These are phyloP conservation scores for Euphonia xanthogaster DNA, from an alignment of 2,797 vertebrate genomes.

Conservation along the genomic window DNA sequence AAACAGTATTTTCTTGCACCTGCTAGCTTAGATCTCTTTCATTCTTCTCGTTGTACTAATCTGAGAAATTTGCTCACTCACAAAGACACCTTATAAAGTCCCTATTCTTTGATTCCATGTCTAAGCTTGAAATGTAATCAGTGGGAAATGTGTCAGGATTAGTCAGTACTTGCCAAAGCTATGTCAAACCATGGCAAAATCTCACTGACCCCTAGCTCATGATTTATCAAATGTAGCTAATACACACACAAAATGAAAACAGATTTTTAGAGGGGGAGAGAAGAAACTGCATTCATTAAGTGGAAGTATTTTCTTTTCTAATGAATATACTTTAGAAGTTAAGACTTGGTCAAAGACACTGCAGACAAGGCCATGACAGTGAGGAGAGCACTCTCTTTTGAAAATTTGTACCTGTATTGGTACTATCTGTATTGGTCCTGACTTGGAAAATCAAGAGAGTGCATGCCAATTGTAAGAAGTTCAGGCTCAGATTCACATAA, in stretches of 20 bases:
- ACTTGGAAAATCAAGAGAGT: not conserved
- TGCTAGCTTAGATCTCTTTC: not conserved
- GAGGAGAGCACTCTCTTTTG: not conserved
- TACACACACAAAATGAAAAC: not conserved
- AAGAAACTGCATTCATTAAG: not conserved
- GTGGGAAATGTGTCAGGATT: not conserved
- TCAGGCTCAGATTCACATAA: not conserved
- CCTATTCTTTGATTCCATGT: not conserved
- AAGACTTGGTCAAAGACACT: not conserved
- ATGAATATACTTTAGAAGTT: not conserved
- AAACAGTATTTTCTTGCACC: not conserved
- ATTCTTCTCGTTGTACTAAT: not conserved
- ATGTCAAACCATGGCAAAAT: not conserved
- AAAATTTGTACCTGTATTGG: not conserved
- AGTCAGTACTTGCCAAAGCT: not conserved
- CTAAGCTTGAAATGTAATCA: constrained; percentile 8
- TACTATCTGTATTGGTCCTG: not conserved
- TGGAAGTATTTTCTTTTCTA: not conserved
- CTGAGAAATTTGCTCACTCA: not conserved
- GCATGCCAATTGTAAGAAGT: not conserved
- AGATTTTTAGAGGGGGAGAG: not conserved
- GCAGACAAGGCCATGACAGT: not conserved
- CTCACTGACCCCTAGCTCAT: not conserved
- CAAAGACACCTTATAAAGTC: not conserved
- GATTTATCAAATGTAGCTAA: not conserved